These are phyloP conservation scores for Lepus townsendii DNA, from an alignment of 2,797 vertebrate genomes.

Conservation along the genomic window DNA sequence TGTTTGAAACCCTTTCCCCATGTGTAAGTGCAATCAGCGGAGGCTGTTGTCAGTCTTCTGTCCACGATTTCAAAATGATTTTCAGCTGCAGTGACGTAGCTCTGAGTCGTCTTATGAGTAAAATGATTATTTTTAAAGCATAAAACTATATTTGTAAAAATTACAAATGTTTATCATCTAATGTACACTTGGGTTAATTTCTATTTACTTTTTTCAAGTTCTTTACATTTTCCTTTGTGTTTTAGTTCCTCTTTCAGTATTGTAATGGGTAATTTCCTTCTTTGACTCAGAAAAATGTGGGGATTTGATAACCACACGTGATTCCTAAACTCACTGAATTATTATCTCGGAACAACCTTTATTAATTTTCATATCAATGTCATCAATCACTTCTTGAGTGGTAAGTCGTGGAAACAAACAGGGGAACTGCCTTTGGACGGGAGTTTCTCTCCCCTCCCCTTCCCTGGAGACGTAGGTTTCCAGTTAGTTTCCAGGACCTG, in stretches of 20 bases:
- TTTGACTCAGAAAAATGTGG: conserved; percentile 28
- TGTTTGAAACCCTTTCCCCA: conserved; percentile 6
- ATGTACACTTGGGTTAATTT: conserved; percentile 53
- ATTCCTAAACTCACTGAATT: neutral
- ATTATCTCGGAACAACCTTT: neutral
- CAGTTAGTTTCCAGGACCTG: neutral
- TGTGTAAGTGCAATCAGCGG: conserved; percentile 22
- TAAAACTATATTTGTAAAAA: conserved; percentile 67
- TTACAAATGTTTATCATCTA: conserved; percentile 74
- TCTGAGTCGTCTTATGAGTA: conserved; percentile 35
- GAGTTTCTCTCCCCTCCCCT: neutral
- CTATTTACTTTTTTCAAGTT: conserved; percentile 50
- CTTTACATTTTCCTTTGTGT: conserved; percentile 12
- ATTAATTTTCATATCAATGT: neutral
- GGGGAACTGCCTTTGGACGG: conserved; percentile 12
- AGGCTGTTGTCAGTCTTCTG: conserved; percentile 53
- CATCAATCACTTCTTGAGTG: conserved; percentile 52
- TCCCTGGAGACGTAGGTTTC: conserved; percentile 29
- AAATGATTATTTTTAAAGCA: conserved; percentile 69
- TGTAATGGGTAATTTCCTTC: conserved; percentile 41
- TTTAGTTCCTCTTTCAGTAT: conserved; percentile 51
- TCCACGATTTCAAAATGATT: conserved; percentile 54
- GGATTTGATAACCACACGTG: neutral
- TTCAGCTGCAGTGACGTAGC: conserved; percentile 53
- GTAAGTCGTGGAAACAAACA: conserved; percentile 78